Conservation (phyloP, 2,888 invertebrate genomes). For the Acronicta alni region DNA sequence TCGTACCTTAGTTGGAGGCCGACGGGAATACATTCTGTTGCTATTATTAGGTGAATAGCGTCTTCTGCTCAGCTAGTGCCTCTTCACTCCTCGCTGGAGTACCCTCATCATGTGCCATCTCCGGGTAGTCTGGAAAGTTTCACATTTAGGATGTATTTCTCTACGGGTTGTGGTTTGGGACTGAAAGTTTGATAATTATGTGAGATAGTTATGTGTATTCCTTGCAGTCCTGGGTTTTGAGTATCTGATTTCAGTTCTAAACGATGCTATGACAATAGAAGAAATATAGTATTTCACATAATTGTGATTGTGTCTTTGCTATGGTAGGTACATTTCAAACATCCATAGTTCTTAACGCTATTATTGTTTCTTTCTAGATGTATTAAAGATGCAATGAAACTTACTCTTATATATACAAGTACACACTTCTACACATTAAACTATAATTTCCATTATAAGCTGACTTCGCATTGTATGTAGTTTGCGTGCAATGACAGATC, state of each 20-base stretch:
- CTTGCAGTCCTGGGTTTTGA: not conserved
- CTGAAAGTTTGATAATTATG: constrained; percentile 16
- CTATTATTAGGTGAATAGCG: constrained; percentile 78
- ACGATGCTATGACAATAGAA: not conserved
- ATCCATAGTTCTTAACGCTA: no score
- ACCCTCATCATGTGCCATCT: constrained; percentile 46
- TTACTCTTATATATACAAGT: no score
- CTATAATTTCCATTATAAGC: no score
- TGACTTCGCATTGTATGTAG: no score
- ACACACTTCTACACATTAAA: no score
- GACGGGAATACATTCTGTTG: constrained; percentile 73
- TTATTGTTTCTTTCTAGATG: no score
- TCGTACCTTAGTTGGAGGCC: constrained; percentile 83
- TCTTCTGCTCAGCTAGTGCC: constrained; percentile 58
- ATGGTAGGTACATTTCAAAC: no score
- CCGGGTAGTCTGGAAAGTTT: constrained; percentile 44
- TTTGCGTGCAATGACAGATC: no score
- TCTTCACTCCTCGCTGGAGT: constrained; percentile 50
- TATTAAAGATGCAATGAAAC: no score
- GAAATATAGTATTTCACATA: no score
- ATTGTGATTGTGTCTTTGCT: no score
- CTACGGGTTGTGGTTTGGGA: constrained; percentile 20
- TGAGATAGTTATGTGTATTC: not conserved
- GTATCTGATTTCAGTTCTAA: no score
- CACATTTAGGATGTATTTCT: constrained; percentile 36